phyloP scores from a whole-genome alignment of 2,113 vertebrate species.

The Dendrocopos noguchii region DNA sequence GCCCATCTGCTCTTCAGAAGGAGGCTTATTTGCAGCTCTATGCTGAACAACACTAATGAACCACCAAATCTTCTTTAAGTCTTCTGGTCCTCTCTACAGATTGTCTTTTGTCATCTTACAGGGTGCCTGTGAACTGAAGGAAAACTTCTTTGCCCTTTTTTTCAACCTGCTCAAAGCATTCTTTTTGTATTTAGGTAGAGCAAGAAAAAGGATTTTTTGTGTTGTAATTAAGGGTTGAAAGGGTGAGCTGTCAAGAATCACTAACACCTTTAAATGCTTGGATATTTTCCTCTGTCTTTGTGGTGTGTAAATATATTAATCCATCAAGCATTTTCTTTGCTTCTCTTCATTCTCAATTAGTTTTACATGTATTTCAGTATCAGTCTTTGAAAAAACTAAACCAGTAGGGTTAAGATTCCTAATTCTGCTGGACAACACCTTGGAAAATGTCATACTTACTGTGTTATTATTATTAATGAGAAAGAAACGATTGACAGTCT shows the following conservation, averaged over 20 bases:
- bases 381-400: not conserved
- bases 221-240: not conserved
- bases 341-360: not conserved
- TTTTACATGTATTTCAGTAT: not conserved
- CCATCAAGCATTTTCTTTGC: not conserved
- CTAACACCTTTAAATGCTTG: not conserved
- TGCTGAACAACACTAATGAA: not conserved
- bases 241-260: not conserved
- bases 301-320: not conserved
- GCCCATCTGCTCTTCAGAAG: not conserved
- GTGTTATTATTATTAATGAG: not conserved
- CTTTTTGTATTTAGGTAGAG: not conserved
- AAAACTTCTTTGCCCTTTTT: not conserved
- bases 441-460: not conserved
- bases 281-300: not conserved
- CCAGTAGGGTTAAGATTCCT: not conserved
- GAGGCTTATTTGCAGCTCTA: slow-evolving; percentile 13
- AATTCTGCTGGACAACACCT: not conserved
- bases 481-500: not conserved
- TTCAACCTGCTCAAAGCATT: not conserved
- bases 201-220: not conserved
- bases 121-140: not conserved
- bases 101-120: not conserved
- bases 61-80: not conserved
- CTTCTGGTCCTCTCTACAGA: not conserved